Conservation (phyloP, 2,113 vertebrate genomes). For the Pseudois nayaur region DNA sequence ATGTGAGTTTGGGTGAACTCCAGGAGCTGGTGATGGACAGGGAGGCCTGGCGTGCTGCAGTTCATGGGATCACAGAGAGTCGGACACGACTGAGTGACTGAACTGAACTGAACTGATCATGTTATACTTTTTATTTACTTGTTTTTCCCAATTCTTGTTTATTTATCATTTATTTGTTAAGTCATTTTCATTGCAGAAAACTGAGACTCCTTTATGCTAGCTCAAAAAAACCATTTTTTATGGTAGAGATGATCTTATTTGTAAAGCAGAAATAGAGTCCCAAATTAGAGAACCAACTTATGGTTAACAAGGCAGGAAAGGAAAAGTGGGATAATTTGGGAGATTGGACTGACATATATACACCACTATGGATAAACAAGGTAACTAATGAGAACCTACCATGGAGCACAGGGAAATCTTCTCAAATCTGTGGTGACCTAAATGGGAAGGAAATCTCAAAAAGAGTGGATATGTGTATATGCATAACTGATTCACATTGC, state of each 20-base stretch:
- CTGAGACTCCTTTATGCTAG: neutral
- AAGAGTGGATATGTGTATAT: neutral
- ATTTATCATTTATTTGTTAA: neutral
- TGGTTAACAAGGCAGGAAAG: neutral
- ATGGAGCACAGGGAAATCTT: neutral
- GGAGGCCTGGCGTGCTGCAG: too few relatives aligned
- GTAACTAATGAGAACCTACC: neutral
- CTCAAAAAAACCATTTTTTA: neutral
- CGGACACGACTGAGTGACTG: fast-evolving
- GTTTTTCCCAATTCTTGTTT: neutral
- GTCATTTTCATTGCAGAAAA: neutral
- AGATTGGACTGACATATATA: neutral
- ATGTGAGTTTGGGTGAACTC: too few relatives aligned
- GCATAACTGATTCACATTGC: neutral
- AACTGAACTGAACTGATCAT: too few relatives aligned
- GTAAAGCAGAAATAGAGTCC: neutral
- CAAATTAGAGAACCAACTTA: neutral
- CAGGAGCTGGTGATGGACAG: too few relatives aligned
- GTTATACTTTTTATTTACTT: neutral
- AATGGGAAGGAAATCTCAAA: neutral
- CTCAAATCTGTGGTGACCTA: neutral
- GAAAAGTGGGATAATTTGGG: neutral
- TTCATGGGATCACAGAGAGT: too few relatives aligned
- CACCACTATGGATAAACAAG: neutral
- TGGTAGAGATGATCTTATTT: neutral